Conservation (phyloP, 2,797 vertebrate species). For the Phoxinus dragarum region DNA sequence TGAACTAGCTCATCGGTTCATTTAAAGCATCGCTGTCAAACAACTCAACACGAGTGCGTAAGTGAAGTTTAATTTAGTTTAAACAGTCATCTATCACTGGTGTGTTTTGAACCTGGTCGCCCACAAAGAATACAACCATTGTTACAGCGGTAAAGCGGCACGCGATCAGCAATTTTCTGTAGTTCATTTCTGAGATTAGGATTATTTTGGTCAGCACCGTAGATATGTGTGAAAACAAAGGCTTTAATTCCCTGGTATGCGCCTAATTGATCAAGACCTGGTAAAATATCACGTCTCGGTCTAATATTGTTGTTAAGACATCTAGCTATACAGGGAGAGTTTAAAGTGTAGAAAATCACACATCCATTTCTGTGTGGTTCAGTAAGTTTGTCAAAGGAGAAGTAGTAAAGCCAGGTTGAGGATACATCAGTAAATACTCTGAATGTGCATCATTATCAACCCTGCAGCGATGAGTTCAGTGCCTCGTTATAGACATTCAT, state of each 20-base stretch:
- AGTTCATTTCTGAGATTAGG: neutral
- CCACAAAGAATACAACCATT: neutral
- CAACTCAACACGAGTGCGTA: too few species aligned
- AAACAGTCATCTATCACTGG: too few species aligned
- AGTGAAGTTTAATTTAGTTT: too few species aligned
- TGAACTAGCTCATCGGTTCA: too few species aligned
- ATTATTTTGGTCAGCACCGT: too few species aligned
- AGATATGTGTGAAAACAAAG: neutral
- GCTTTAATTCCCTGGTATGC: neutral
- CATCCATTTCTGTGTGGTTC: too few species aligned
- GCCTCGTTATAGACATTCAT: neutral
- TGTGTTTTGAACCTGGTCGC: fast-evolving
- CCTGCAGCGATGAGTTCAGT: neutral
- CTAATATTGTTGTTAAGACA: neutral
- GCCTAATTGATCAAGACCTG: neutral
- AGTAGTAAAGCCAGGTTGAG: neutral
- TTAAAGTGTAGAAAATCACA: slow-evolving; percentile 24
- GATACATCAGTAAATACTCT: slow-evolving; percentile 12
- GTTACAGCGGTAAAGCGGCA: neutral
- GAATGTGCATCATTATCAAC: neutral
- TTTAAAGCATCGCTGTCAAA: too few species aligned
- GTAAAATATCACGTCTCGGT: too few species aligned
- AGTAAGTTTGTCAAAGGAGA: neutral
- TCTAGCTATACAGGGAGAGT: neutral
- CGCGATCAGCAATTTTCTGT: neutral